phyloP scores from a whole-genome alignment of 64 coral and sea anemone species.

The Porites australiensis region DNA sequence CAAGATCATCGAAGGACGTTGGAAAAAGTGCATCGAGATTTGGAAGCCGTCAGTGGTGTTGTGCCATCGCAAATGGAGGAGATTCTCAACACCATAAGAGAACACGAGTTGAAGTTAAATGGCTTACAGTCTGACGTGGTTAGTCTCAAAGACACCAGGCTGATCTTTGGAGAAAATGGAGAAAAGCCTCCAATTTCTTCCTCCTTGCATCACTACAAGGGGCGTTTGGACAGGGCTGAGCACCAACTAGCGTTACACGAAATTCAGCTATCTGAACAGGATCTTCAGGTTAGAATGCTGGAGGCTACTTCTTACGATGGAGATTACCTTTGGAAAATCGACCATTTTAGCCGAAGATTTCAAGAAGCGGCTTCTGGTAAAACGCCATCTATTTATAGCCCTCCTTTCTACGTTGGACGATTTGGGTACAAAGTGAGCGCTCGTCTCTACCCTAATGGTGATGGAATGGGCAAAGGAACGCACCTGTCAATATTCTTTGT shows the following conservation, averaged over 20 bases:
- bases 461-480: constrained; percentile 42
- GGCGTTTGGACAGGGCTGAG: constrained; percentile 41
- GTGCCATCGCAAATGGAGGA: constrained; percentile 15
- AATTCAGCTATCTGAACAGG: constrained; percentile 36
- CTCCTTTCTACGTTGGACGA: constrained; percentile 30
- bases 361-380: constrained; percentile 12
- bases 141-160: neutral
- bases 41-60: neutral
- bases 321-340: constrained; percentile 65
- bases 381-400: constrained; percentile 16
- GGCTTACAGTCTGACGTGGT: neutral
- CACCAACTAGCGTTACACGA: constrained; percentile 37
- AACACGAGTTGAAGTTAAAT: neutral
- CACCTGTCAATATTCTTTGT: constrained; percentile 44
- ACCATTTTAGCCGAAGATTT: constrained; percentile 23
- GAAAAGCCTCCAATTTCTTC: neutral
- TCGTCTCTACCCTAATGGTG: constrained; percentile 32
- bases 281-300: constrained; percentile 53
- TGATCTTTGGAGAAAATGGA: neutral
- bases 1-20: neutral
- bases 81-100: neutral
- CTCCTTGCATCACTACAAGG: neutral
- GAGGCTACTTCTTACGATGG: constrained; percentile 57
- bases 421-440: constrained; percentile 58
- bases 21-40: neutral